Evolutionary conservation across 2,888 invertebrate species (phyloP), one percentile per base, ranked within the genome.

Genomic region (Drosophila prostipennis): DNA sequence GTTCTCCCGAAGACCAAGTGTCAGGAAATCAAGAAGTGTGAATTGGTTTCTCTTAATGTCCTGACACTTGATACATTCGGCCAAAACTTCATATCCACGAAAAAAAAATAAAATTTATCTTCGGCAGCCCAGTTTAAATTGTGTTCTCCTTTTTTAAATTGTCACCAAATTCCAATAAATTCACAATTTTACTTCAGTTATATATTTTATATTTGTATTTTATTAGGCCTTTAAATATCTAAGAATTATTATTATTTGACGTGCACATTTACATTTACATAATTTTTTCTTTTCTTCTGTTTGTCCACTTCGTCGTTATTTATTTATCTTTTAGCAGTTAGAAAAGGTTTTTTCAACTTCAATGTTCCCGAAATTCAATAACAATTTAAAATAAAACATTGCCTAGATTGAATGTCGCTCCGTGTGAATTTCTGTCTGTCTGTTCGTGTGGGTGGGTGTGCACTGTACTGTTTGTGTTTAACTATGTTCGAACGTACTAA

Each of bases 181-280:
- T 16, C 2, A 14, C 29, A 48, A 19, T 14, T 19, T 29, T 42
- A 39, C 16, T 11, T 48, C 46, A 19, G 56, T 32, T 64, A 71
- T 72, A 51, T 74, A 54, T 77, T 77, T 64, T 65, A 55, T 86
- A 76, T 86, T 78, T 73, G 81, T 79, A 78, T 87, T 71, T 82
- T 81, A 83, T 82, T 82, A 86, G 80, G 83, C 86, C 80, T 52
- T 82, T 87, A 82, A 87, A 82, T 82, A 86, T 83, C 88, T 82
- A 83, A 56, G 68, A 84, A 84, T 84, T 84, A 80, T 77, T 87
- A 78, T 88, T 84, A 87, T 84, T 88, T 84, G 85, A 89, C 79
- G 84, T 84, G 84, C 87, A 82, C 83, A 84, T 72, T 87, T 84
- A 87, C 85, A 89, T 87, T 87, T 87, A 86, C 77, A 88, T 77